Conservation (phyloP, 2,113 vertebrate genomes). For the Ondatra zibethicus region DNA sequence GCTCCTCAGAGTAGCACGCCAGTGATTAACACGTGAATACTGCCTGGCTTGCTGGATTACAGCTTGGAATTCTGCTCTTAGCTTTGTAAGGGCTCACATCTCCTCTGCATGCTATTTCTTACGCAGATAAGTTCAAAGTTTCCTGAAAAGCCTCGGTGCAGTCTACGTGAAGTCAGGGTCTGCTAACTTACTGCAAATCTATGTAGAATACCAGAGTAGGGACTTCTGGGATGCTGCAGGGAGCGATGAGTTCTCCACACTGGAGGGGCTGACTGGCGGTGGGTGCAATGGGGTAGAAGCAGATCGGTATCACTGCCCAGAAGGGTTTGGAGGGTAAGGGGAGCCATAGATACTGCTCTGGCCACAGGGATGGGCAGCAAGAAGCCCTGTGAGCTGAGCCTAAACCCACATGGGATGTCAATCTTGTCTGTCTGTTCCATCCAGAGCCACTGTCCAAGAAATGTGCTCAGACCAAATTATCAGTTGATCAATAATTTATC, state of each 20-base stretch:
- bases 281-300: neutral
- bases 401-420: neutral
- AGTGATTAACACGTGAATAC: slow-evolving; percentile 68
- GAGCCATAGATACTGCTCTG: neutral
- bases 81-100: slow-evolving; percentile 68
- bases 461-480: neutral
- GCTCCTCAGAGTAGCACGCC: neutral
- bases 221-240: neutral
- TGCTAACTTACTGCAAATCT: slow-evolving; percentile 41
- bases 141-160: slow-evolving; percentile 9
- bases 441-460: neutral
- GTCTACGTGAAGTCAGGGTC: slow-evolving; percentile 6
- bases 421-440: neutral
- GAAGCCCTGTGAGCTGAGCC: neutral
- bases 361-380: neutral
- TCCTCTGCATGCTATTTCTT: neutral
- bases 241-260: neutral
- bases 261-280: neutral
- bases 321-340: neutral
- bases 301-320: neutral
- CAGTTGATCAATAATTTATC: neutral
- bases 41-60: slow-evolving; percentile 37
- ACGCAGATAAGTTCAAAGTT: slow-evolving; percentile 55
- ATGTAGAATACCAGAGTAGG: neutral
- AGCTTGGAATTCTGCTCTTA: slow-evolving; percentile 51